Base-by-base conservation (phyloP, 2,113 vertebrate species). In the Spizaetus ornatus region DNA sequence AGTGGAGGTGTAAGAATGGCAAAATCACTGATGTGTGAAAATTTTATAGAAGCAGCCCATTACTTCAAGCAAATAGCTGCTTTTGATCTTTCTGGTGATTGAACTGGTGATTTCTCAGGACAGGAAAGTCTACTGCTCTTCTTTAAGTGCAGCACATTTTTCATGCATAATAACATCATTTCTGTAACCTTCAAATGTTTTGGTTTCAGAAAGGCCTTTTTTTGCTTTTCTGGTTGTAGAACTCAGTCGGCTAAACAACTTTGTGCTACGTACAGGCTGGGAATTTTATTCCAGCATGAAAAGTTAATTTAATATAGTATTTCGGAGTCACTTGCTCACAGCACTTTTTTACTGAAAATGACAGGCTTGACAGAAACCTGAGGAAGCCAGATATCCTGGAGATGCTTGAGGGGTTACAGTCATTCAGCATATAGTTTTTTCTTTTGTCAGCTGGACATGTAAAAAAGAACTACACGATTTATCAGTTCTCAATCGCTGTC, bases 21-120 rank as follows among this genome's bases (percentile, higher is more conserved):
- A 95, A 65, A 87, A 63, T 79, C 92, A 69, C 36, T 34, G 38
- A 59, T 65, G 69, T 73, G 90, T 80, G 74, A 67, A 86, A 50
- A 77, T 76, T 77, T 86, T 47, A n/a, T 45, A 76, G 61, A 72
- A 94, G 82, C 17, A 95, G 65, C 69, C 67, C 40, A 80, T 92
- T 95, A 92, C 82, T 94, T 79, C 13, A 56, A 82, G 87, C 71
- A 96, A 95, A 92, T 90, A 43, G 40, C 81, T 95, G 50, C 62
- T 77, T 94, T 97, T 95, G 66, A 92, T 93, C 70, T 87, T 74
- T 50, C 43, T 71, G 50, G 29, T 83, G 91, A 92, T 76, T 82
- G 93, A 95, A 73, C 56, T 74, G 58, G 13, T 85, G 86, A 84
- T 72, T 36, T 92, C 42, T 90, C 45, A 31, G 85, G 72, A 86